A percentile compares a stretch with the other conserved stretches of the same genome.
Conservation (phyloP, 2,797 vertebrate species). For the Alauda arvensis region DNA sequence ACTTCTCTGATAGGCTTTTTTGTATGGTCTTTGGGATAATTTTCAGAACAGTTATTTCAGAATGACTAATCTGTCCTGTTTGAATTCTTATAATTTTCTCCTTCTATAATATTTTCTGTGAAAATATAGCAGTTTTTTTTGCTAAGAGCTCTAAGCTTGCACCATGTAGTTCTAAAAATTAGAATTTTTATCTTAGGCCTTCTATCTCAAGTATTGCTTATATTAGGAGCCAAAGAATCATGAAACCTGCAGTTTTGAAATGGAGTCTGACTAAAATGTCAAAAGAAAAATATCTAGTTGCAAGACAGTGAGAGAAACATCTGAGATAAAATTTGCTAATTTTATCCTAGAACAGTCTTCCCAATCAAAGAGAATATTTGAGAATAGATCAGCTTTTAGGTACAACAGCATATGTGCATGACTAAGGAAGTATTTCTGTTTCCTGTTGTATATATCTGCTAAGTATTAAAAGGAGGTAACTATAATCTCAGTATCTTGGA, state of each 20-base stretch:
- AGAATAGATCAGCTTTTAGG: background rate
- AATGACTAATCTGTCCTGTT: background rate
- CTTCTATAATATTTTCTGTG: background rate
- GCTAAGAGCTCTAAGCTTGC: background rate
- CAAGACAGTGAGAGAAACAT: background rate
- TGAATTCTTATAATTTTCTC: background rate
- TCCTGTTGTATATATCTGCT: background rate
- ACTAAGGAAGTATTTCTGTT: background rate
- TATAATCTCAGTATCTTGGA: background rate
- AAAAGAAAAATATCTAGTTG: slow-evolving; percentile 2
- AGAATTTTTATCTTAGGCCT: background rate
- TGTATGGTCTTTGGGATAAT: background rate
- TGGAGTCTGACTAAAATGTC: background rate
- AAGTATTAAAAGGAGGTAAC: background rate
- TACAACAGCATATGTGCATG: background rate
- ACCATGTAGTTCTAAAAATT: background rate
- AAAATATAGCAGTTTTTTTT: background rate
- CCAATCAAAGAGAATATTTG: background rate
- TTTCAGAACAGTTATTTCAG: background rate
- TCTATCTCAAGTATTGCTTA: background rate
- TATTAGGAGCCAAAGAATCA: background rate
- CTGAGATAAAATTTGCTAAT: slow-evolving; percentile 1
- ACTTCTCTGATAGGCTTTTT: background rate
- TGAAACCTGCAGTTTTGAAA: slow-evolving; percentile 7
- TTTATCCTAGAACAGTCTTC: background rate